Base-by-base conservation (phyloP, 1,140 invertebrate genomes). In the Scaptomyza hsui region DNA sequence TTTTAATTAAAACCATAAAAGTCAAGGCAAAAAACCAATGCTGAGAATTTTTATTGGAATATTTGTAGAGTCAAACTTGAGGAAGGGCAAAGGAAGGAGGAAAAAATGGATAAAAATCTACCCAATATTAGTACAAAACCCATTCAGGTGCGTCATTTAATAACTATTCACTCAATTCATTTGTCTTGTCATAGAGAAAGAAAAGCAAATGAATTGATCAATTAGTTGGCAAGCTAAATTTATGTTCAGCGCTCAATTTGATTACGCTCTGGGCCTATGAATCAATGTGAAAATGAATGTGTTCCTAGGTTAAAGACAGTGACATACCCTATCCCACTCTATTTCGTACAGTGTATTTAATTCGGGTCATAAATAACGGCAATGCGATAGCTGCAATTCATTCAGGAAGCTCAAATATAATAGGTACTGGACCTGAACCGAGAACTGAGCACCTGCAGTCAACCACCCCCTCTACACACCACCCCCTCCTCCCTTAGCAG, bases 1-100 rank as follows among this genome's bases (percentile, higher is more conserved):
- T 78, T 86, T 88, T 86, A 81, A 86, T 78, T 81, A 86, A 88
- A 88, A 37, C 29, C 79, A 81, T 86, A 70, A 74, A 86, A 80
- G 72, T 39, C 69, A 65, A 61, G 41, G 39, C 76, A 57, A 76
- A 78, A 24, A 24, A 4, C 24, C 24, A 24, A 24, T 24, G n/a
- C n/a, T n/a, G n/a, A n/a, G 24, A 24, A 21, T 2, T 21, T 21
- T 21, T 21, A 21, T 21, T 21, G 19, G 19, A 21, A 21, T 21
- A 2, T 21, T 21, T 21, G 19, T n/a, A n/a, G n/a, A n/a, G n/a
- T n/a, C n/a, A n/a, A n/a, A n/a, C n/a, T n/a, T n/a, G n/a, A n/a
- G n/a, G n/a, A n/a, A n/a, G n/a, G n/a, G n/a, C n/a, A n/a, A n/a
- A n/a, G n/a, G n/a, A n/a, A n/a, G n/a, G n/a, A n/a, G n/a, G 19